Evolutionary conservation across 2,888 invertebrate genomes (phyloP).

Genomic region (Ceriagrion tenellum): DNA sequence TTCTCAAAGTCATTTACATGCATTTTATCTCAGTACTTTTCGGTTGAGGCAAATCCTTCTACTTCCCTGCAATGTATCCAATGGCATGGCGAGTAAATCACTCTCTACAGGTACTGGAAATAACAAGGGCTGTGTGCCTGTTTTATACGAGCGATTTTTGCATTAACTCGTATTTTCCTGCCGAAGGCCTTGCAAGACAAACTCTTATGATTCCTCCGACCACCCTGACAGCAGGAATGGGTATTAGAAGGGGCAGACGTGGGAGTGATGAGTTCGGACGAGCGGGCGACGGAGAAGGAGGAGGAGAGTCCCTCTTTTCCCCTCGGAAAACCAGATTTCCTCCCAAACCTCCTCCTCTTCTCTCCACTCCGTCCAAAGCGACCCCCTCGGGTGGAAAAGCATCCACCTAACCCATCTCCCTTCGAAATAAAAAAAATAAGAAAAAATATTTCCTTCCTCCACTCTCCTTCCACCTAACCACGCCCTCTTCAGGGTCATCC

Average conservation of each 20-base stretch:
- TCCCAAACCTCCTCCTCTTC: background rate
- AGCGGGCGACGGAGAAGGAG: background rate
- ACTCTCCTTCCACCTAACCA: background rate
- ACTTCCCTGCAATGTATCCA: too few relatives aligned
- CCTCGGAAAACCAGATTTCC: constrained; percentile 17
- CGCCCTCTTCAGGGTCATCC: background rate
- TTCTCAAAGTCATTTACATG: too few relatives aligned
- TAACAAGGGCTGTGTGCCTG: too few relatives aligned
- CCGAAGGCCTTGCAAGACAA: background rate
- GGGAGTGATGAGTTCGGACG: background rate
- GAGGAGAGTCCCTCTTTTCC: background rate
- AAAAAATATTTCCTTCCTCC: background rate
- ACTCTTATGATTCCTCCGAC: too few relatives aligned
- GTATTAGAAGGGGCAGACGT: background rate
- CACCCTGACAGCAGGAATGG: background rate
- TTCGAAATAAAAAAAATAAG: background rate
- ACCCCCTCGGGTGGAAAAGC: constrained; percentile 38
- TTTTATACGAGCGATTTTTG: too few relatives aligned
- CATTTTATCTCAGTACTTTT: too few relatives aligned
- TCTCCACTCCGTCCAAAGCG: background rate
- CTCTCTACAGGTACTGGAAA: too few relatives aligned
- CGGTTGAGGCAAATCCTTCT: too few relatives aligned
- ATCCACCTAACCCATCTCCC: constrained; percentile 42
- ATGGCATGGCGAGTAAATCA: too few relatives aligned
- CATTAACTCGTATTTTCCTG: too few relatives aligned